phyloP scores from a whole-genome alignment of 2,888 invertebrate genomes.

The Synergus itoensis region DNA sequence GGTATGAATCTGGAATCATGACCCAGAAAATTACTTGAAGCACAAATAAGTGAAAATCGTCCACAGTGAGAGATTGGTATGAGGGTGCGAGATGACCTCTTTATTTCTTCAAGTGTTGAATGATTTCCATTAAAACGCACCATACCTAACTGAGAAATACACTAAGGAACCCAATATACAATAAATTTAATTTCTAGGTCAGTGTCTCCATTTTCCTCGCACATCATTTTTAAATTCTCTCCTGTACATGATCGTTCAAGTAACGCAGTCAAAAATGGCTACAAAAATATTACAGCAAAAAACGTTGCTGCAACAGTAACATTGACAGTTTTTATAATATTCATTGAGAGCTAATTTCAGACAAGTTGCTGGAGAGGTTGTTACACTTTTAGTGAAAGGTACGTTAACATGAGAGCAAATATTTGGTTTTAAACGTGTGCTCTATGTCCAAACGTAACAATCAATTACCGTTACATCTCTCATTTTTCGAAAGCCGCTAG shows the following conservation, averaged over 20 bases:
- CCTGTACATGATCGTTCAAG: no score
- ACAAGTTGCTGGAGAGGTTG: not conserved
- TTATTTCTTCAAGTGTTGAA: slow-evolving; percentile 34
- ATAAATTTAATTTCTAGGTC: not conserved
- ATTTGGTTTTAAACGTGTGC: not conserved
- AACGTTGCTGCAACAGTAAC: no score
- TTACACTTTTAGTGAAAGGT: not conserved
- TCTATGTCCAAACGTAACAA: not conserved
- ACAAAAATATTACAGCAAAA: no score
- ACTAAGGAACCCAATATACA: not conserved
- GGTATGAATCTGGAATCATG: slow-evolving; percentile 31
- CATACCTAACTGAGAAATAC: slow-evolving; percentile 1
- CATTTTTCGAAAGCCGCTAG: not conserved
- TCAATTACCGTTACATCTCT: not conserved
- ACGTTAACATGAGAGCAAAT: not conserved
- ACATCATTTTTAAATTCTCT: not conserved
- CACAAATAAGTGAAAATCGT: slow-evolving; percentile 35
- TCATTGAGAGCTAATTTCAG: not conserved
- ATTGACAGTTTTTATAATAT: not conserved
- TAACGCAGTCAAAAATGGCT: no score
- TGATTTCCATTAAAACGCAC: slow-evolving; percentile 24
- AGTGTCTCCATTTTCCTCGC: not conserved
- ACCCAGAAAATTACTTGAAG: slow-evolving; percentile 35
- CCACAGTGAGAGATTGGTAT: slow-evolving; percentile 9
- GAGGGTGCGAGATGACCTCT: slow-evolving; percentile 37